phyloP scores from a whole-genome alignment of 2,888 invertebrate genomes.

The Suillia variegata region DNA sequence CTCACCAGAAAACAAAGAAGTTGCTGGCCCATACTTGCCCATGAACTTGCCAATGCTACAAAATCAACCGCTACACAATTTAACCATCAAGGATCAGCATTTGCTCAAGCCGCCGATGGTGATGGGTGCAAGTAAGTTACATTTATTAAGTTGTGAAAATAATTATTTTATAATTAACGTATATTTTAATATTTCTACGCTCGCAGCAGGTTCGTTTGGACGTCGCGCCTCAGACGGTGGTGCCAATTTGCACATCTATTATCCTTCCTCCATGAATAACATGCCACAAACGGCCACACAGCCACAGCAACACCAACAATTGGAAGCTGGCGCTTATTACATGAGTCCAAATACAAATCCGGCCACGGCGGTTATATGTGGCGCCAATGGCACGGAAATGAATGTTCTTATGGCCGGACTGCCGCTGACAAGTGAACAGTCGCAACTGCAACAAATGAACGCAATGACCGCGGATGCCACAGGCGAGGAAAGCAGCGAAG shows the following conservation, averaged over 20 bases:
- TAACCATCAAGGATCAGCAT: constrained; percentile 91
- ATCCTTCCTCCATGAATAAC: constrained; percentile 62
- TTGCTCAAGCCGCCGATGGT: constrained; percentile 91
- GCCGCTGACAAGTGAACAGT: constrained; percentile 40
- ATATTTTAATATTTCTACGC: not conserved
- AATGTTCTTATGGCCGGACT: no score
- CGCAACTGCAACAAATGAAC: constrained; percentile 29
- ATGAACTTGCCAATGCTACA: constrained; percentile 82
- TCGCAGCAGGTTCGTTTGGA: constrained; percentile 77
- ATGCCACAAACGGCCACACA: constrained; percentile 50
- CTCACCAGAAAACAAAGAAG: constrained; percentile 42
- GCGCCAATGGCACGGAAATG: constrained; percentile 32
- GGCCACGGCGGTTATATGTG: constrained; percentile 29
- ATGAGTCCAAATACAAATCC: constrained; percentile 41
- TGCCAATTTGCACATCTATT: constrained; percentile 82
- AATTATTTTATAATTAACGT: not conserved
- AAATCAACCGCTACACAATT: constrained; percentile 82
- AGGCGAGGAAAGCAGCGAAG: constrained; percentile 58
- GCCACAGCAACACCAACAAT: constrained; percentile 37
- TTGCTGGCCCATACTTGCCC: constrained; percentile 71
- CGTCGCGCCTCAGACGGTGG: constrained; percentile 95
- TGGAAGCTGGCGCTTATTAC: constrained; percentile 43
- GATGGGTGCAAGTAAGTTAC: constrained; percentile 75
- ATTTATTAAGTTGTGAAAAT: not conserved
- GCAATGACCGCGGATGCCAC: constrained; percentile 17